Conservation (phyloP, 2,113 vertebrate species). For the Mixornis gularis region DNA sequence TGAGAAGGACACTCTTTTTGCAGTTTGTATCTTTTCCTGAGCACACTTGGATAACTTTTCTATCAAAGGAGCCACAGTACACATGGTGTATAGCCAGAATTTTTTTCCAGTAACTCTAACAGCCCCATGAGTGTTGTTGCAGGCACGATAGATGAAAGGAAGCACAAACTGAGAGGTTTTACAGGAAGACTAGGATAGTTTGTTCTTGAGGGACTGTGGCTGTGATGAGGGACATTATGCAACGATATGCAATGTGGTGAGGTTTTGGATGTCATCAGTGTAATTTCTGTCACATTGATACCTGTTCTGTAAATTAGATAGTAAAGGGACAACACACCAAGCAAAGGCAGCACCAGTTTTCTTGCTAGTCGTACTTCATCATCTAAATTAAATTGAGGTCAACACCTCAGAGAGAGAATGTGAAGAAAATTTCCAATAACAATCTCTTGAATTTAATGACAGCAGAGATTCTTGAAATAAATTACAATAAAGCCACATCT, state of each 20-base stretch:
- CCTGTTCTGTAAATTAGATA: not conserved
- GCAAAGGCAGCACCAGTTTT: not conserved
- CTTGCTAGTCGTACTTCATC: not conserved
- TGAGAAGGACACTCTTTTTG: not conserved
- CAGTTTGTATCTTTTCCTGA: not conserved
- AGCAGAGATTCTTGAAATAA: not conserved
- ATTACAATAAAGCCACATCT: not conserved
- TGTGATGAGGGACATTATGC: not conserved
- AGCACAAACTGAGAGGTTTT: not conserved
- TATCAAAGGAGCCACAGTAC: not conserved
- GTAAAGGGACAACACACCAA: not conserved
- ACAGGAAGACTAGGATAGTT: not conserved
- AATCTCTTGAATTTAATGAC: not conserved
- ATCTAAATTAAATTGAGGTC: conserved; percentile 13
- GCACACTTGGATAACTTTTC: not conserved
- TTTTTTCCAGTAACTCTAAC: not conserved
- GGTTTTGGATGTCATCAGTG: not conserved
- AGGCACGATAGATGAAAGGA: not conserved
- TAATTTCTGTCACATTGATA: not conserved
- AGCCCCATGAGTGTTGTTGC: not conserved
- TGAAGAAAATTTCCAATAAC: not conserved
- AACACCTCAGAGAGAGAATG: not conserved
- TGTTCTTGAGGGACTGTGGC: not conserved
- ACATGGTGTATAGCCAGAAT: not conserved
- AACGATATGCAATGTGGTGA: not conserved